These are phyloP conservation scores for Struthidea cinerea DNA, from an alignment of 2,113 vertebrate species.

Conservation along the genomic window DNA sequence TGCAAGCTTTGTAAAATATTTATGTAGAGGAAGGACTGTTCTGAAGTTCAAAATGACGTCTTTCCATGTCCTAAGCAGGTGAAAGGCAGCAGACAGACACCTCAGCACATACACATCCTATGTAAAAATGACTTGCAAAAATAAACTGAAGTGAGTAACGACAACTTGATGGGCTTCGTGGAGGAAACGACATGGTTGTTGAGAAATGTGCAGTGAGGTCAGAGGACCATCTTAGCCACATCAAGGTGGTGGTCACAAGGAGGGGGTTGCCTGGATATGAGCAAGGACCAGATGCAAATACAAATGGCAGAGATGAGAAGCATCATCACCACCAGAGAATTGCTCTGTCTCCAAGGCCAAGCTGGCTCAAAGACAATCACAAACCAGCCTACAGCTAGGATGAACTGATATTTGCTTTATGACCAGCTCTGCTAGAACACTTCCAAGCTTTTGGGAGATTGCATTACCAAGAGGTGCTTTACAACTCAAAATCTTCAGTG, in stretches of 20 bases:
- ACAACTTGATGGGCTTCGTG: constrained; percentile 20
- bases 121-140: constrained; percentile 13
- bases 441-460: neutral
- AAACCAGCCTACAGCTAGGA: neutral
- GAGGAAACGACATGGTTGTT: neutral
- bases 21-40: neutral
- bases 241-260: neutral
- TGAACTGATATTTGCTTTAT: neutral
- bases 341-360: neutral
- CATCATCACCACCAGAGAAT: neutral
- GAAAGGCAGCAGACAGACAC: constrained; percentile 33
- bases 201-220: neutral
- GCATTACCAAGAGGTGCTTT: neutral
- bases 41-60: neutral
- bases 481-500: neutral
- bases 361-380: neutral
- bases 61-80: constrained; percentile 5
- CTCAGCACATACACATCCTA: neutral
- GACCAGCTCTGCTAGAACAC: neutral
- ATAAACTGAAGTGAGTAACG: constrained; percentile 14
- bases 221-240: neutral
- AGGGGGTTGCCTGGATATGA: neutral
- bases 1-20: neutral
- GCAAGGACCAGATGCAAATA: neutral
- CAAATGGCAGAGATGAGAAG: neutral